Evolutionary conservation across 1,140 invertebrate genomes (phyloP), one percentile per base, ranked within the genome.

Genomic region (Leptinotarsa lineolata): DNA sequence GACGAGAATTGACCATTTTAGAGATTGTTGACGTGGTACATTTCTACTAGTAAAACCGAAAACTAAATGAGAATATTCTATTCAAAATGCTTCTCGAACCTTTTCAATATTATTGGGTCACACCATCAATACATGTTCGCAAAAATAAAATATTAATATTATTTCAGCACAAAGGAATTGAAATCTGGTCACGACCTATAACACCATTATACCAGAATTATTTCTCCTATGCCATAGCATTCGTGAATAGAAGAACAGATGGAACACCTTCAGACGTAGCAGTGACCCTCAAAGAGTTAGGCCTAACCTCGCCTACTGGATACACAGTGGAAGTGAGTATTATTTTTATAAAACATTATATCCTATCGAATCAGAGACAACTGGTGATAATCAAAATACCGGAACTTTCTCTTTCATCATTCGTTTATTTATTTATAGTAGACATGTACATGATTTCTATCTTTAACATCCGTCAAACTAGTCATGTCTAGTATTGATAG

Each of bases 231-330:
- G 94, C 93, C 6, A 90, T 97, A 66, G 94, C 92, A 1, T 95
- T 96, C 82, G 87, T 96, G 3, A 96, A 96, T 84, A 86, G 94
- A 73, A 87, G 94, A 80, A 95, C 93, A 0, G 94, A 96, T 84
- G 95, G 95, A n/a, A 96, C 94, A 8, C 94, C 95, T 4, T 95
- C 93, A 0, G 91, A 95, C 85, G 93, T 96, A 3, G 94, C 93
- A 5, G 93, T 95, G 30, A 94, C 93, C 1, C 83, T 97, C 13
- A 89, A 91, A 74, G 94, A 96, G 83, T 86, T 97, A 39, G 95
- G 94, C 30, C 86, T 96, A 1, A 89, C 90, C 68, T 91, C 91
- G 81, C 89, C 90, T 15, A 87, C 88, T 75, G 95, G 95, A 72
- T 97, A 97, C 83, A 88, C 90, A 85, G 92, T 97, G 61, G 92